These are phyloP conservation scores for Zaprionus lineosus DNA, from an alignment of 2,888 invertebrate species.

Conservation along the genomic window DNA sequence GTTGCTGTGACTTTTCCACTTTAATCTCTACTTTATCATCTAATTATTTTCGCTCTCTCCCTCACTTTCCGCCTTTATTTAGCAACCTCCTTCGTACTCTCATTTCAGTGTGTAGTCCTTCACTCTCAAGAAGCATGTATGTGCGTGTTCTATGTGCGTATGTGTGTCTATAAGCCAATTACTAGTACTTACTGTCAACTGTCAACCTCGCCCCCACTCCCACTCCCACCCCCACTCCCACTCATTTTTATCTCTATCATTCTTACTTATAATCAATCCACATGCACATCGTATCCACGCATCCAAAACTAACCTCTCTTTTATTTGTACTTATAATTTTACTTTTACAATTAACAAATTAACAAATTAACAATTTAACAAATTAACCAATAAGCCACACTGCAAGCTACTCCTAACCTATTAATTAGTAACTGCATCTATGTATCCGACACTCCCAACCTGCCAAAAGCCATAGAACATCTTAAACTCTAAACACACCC, in stretches of 20 bases:
- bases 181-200: too few relatives aligned
- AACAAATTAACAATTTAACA: background rate
- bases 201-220: too few relatives aligned
- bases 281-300: constrained; percentile 5
- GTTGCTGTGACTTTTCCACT: constrained; percentile 24
- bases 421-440: constrained; percentile 24
- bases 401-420: constrained; percentile 9
- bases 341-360: background rate
- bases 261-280: background rate
- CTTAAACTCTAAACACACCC: constrained; percentile 3
- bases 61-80: too few relatives aligned
- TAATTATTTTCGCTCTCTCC: too few relatives aligned
- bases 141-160: too few relatives aligned
- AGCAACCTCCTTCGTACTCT: too few relatives aligned
- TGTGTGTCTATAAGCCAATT: too few relatives aligned
- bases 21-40: background rate
- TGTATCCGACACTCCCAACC: constrained; percentile 14
- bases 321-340: constrained; percentile 21
- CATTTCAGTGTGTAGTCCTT: constrained; percentile 12
- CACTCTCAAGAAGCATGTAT: too few relatives aligned
- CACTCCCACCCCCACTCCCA: too few relatives aligned
- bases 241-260: too few relatives aligned
- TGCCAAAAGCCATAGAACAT: constrained; percentile 33
- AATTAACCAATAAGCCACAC: too few relatives aligned
- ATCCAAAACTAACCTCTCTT: constrained; percentile 7